These are phyloP conservation scores for Phengaris arion DNA, from an alignment of 2,888 invertebrate genomes.

Conservation along the genomic window DNA sequence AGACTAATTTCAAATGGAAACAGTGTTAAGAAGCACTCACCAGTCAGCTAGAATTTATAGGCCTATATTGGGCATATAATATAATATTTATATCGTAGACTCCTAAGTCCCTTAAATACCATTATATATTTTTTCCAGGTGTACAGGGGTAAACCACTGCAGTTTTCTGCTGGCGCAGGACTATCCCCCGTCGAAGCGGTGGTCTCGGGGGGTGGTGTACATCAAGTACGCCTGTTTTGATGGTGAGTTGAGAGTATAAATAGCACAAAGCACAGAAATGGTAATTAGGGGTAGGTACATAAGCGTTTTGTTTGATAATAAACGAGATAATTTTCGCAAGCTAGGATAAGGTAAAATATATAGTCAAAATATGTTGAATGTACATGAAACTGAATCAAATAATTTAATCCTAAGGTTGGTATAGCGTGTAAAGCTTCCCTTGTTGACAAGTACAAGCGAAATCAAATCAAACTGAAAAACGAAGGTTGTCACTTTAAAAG, in stretches of 20 bases:
- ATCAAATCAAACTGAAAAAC: not conserved
- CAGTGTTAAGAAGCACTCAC: no score
- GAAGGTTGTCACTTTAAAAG: constrained; percentile 4
- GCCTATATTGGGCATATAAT: not conserved
- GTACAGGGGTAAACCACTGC: constrained; percentile 87
- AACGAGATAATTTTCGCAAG: no score
- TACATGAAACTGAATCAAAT: no score
- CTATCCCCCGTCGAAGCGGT: constrained; percentile 81
- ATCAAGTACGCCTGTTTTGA: constrained; percentile 87
- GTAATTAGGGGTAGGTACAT: no score
- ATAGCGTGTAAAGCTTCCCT: not conserved
- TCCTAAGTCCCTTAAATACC: not conserved
- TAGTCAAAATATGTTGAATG: no score
- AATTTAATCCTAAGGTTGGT: not conserved
- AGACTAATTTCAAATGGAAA: no score
- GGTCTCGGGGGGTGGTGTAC: constrained; percentile 83
- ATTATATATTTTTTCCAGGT: constrained; percentile 72
- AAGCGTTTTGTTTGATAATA: no score
- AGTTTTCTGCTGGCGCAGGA: constrained; percentile 83
- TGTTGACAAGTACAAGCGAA: not conserved
- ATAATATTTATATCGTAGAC: not conserved
- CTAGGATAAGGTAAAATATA: no score
- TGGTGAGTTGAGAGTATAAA: constrained; percentile 70
- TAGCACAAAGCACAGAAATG: no score
- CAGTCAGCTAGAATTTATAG: no score